Base-by-base conservation (phyloP, 2,113 vertebrate genomes). In the Dicaeum eximium region DNA sequence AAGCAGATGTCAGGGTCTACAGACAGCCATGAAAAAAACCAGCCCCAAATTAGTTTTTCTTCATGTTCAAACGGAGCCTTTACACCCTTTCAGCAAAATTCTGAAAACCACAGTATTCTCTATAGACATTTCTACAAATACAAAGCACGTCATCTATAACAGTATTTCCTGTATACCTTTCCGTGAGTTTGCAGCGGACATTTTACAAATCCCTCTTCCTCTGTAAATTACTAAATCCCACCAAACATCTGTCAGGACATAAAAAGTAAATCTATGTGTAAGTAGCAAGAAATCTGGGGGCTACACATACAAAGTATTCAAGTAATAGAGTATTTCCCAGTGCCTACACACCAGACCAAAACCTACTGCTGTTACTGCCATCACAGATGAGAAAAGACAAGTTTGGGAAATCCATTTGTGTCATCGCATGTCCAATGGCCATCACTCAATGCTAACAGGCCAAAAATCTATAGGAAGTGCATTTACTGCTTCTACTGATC, bases 81-180 rank as follows among this genome's bases (percentile, higher is more conserved):
- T 48, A 61, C 21, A 60, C 1, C 19, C 16, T 56, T 61, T 70
- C n/a, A 44, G 45, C 57, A 38, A 70, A 77, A 72, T 15, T 67
- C 58, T 44, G n/a, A 65, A 81, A 78, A 61, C 0, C 30, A 61
- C 22, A 23, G 10, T 21, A 67, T 13, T 8, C 37, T 27, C 69
- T 62, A 65, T 22, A 90, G 87, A 79, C 27, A 56, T 40, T 70
- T 80, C 28, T 57, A 72, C 13, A 80, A 60, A 83, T 31, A 51
- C 1, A 80, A 11, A 45, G 16, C 37, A 44, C 13, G 5, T 22
- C 3, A 40, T 66, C 77, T 73, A 5, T 35, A 73, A 78, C 22
- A 23, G 37, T 42, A 67, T 44, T 89, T 92, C 56, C 77, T 95
- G 51, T 51, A 74, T 61, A 91, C 47, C 69, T 87, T 94, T 91